Percentiles rank a stretch among this genome's conserved stretches.
These are phyloP conservation scores for Euphydryas editha DNA, from an alignment of 2,888 invertebrate genomes.

Conservation along the genomic window DNA sequence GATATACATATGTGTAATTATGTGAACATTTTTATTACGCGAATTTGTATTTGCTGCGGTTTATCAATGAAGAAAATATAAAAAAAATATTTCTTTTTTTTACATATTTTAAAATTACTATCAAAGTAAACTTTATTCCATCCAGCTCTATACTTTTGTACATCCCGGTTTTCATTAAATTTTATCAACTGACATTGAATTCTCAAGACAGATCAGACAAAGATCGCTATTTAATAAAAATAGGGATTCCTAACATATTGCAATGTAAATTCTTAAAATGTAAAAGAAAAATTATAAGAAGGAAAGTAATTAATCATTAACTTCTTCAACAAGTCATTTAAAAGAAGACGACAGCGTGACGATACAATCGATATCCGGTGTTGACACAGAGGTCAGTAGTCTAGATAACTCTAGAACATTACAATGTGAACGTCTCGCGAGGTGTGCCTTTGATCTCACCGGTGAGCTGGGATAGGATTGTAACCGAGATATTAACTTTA, in stretches of 20 bases:
- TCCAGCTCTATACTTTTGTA: too few species aligned
- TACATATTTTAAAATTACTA: too few species aligned
- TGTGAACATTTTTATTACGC: neutral
- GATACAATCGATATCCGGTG: constrained; percentile 61
- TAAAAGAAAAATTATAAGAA: constrained; percentile 5
- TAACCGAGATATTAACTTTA: neutral
- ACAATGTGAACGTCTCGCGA: constrained; percentile 73
- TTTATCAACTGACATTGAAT: too few species aligned
- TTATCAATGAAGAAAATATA: neutral
- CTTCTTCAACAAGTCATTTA: constrained; percentile 20
- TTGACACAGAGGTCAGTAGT: constrained; percentile 52
- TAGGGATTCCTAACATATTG: too few species aligned
- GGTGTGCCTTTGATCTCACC: constrained; percentile 76
- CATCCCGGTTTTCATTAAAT: too few species aligned
- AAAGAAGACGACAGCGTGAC: constrained; percentile 34
- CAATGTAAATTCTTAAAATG: too few species aligned
- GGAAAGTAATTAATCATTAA: constrained; percentile 21
- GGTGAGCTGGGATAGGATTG: constrained; percentile 60
- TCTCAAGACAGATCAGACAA: too few species aligned
- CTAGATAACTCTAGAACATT: constrained; percentile 55
- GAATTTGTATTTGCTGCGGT: neutral
- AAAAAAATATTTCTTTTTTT: too few species aligned
- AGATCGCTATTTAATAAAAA: too few species aligned
- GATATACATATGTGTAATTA: neutral
- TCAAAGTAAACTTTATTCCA: too few species aligned